phyloP scores from a whole-genome alignment of 2,797 vertebrate genomes.

The Distichodus sexfasciatus region DNA sequence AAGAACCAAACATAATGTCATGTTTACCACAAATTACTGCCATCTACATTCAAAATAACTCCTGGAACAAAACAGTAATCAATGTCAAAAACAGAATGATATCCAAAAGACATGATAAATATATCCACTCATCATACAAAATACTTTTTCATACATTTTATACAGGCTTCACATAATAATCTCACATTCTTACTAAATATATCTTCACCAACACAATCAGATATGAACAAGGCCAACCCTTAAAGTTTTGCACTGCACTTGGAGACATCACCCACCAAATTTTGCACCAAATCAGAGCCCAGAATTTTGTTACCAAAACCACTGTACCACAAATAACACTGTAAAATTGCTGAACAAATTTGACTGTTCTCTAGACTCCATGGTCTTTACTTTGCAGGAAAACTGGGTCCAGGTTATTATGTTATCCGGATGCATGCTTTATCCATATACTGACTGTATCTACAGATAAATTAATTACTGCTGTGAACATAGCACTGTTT shows the following conservation, averaged over 20 bases:
- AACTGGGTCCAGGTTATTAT: not conserved
- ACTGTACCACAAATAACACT: not conserved
- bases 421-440: not conserved
- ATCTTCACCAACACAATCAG: not conserved
- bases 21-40: not conserved
- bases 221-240: not conserved
- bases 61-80: not conserved
- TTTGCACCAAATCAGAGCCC: not conserved
- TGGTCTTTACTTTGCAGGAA: conserved; percentile 1
- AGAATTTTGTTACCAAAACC: not conserved
- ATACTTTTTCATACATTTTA: not conserved
- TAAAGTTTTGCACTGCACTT: not conserved
- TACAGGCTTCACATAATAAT: not conserved
- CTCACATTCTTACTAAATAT: not conserved
- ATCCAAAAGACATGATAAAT: not conserved
- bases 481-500: too few relatives aligned
- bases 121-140: not conserved
- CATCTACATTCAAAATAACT: not conserved
- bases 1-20: not conserved
- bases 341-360: not conserved
- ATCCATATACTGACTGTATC: not conserved
- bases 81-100: not conserved
- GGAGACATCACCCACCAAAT: not conserved
- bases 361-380: not conserved
- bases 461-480: not conserved